phyloP scores from a whole-genome alignment of 2,888 invertebrate species.

The Conops quadrifasciatus region DNA sequence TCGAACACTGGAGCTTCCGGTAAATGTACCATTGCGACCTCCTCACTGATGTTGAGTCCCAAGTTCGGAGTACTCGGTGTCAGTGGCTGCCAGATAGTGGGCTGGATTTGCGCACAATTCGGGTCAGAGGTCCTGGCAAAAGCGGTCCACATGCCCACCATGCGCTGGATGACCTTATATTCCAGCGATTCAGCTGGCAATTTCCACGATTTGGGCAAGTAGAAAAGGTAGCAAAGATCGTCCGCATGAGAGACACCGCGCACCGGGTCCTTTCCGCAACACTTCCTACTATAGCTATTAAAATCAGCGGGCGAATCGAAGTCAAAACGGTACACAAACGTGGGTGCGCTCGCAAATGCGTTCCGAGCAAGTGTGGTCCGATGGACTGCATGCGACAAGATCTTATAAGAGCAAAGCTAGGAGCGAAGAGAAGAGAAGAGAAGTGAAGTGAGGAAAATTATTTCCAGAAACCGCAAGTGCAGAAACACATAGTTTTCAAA shows the following conservation, averaged over 20 bases:
- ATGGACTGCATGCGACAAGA: slow-evolving; percentile 62
- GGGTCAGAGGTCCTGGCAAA: slow-evolving; percentile 61
- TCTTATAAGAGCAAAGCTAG: slow-evolving; percentile 57
- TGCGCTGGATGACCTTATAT: slow-evolving; percentile 53
- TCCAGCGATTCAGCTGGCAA: slow-evolving; percentile 48
- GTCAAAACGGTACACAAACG: slow-evolving; percentile 61
- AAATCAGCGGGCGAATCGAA: slow-evolving; percentile 59
- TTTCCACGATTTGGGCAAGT: slow-evolving; percentile 47
- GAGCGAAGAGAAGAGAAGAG: slow-evolving; percentile 21
- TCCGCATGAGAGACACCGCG: slow-evolving; percentile 61
- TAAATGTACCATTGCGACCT: slow-evolving; percentile 47
- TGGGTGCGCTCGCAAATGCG: slow-evolving; percentile 50
- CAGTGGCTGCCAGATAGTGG: slow-evolving; percentile 53
- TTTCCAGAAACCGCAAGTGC: not conserved
- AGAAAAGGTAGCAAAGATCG: slow-evolving; percentile 60
- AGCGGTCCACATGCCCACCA: slow-evolving; percentile 55
- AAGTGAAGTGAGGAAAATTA: not conserved
- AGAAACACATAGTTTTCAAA: slow-evolving; percentile 32
- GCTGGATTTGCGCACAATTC: slow-evolving; percentile 49
- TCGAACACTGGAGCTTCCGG: slow-evolving; percentile 53
- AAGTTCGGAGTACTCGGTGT: slow-evolving; percentile 45
- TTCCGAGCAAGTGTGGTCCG: slow-evolving; percentile 54
- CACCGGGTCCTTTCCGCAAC: slow-evolving; percentile 54
- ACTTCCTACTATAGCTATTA: slow-evolving; percentile 53
- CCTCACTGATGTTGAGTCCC: slow-evolving; percentile 55